Evolutionary conservation across 2,113 vertebrate species (phyloP).

Genomic region (Neolamprologus variostigma): DNA sequence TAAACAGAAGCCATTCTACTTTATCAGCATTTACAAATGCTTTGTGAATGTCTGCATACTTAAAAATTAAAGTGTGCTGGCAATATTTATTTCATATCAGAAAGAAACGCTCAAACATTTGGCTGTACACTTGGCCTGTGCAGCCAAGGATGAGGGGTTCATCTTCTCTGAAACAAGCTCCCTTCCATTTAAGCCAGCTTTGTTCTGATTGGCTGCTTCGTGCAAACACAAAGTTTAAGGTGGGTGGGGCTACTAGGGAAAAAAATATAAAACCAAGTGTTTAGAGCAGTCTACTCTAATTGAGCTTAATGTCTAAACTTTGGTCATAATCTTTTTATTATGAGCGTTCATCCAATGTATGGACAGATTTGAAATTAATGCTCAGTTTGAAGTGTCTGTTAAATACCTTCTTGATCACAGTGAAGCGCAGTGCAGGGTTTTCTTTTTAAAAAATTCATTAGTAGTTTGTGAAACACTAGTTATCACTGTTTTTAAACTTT

Average conservation of each 20-base stretch:
- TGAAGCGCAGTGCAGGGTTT: not conserved
- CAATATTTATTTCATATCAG: not conserved
- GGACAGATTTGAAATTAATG: not conserved
- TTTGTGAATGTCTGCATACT: not conserved
- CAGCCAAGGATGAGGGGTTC: not conserved
- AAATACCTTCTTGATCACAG: not conserved
- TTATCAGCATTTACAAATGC: not conserved
- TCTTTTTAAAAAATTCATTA: rapidly evolving
- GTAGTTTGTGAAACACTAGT: not conserved
- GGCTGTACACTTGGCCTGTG: not conserved
- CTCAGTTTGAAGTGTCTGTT: not conserved
- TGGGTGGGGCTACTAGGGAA: not conserved
- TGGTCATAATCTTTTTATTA: not conserved
- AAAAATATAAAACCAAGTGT: not conserved
- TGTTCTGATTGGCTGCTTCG: not conserved
- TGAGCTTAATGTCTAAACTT: not conserved
- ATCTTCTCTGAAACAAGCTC: not conserved
- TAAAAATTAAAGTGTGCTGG: not conserved
- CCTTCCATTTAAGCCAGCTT: not conserved
- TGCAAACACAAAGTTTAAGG: not conserved
- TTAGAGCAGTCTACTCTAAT: not conserved
- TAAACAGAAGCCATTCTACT: not conserved
- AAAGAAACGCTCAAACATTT: not conserved
- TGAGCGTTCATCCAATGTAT: not conserved
- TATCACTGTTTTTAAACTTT: not conserved